These are phyloP conservation scores for Apus apus DNA, from an alignment of 2,113 vertebrate species.

Conservation along the genomic window DNA sequence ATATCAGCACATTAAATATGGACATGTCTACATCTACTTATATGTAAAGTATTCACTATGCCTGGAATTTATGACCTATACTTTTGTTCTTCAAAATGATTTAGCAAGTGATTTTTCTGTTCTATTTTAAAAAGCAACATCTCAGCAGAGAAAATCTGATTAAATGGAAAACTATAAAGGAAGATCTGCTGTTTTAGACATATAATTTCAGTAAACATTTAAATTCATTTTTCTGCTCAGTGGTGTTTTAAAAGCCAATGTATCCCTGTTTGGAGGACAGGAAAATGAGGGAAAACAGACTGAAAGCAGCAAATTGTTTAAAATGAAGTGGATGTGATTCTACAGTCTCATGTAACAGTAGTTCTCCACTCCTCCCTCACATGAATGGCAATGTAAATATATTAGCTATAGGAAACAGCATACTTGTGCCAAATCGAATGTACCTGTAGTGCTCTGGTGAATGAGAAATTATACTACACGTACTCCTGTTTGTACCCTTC, in stretches of 20 bases:
- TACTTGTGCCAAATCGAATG: not conserved
- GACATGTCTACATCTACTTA: not conserved
- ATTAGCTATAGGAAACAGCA: not conserved
- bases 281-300: fast-evolving
- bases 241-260: not conserved
- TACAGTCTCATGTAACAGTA: not conserved
- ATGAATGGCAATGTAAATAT: not conserved
- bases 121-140: not conserved
- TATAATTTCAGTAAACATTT: not conserved
- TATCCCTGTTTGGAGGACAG: not conserved
- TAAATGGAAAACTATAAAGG: not conserved
- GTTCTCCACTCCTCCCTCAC: not conserved
- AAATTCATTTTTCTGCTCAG: not conserved
- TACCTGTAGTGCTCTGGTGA: not conserved
- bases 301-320: not conserved
- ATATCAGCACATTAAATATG: not conserved
- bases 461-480: not conserved
- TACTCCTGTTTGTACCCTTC: not conserved
- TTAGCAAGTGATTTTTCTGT: not conserved
- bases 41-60: not conserved
- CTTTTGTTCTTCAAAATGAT: not conserved
- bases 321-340: not conserved
- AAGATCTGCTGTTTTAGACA: not conserved
- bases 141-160: not conserved
- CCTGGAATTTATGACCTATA: not conserved